phyloP scores from a whole-genome alignment of 1,140 invertebrate genomes.

The Asobara japonica region DNA sequence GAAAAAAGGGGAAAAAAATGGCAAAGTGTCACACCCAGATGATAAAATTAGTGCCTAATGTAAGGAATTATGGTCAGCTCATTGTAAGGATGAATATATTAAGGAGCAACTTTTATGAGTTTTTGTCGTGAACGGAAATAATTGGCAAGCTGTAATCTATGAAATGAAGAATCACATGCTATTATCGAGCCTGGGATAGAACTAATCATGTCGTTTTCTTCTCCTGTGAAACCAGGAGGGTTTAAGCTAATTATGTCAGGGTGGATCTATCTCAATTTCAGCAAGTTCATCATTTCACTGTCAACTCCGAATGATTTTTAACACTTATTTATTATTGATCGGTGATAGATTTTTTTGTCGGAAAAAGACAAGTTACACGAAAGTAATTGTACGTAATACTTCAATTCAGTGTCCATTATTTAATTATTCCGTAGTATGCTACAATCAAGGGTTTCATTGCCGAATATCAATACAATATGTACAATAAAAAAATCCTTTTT shows the following conservation, averaged over 20 bases:
- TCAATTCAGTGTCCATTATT: background rate
- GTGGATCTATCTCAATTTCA: too few relatives aligned
- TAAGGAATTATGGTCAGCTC: background rate
- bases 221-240: background rate
- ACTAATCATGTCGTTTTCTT: background rate
- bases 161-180: background rate
- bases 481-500: too few relatives aligned
- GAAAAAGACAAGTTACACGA: background rate
- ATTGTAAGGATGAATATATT: too few relatives aligned
- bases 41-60: too few relatives aligned
- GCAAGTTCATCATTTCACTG: background rate
- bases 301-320: background rate
- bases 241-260: too few relatives aligned
- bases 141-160: background rate
- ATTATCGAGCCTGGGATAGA: too few relatives aligned
- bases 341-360: background rate
- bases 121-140: background rate
- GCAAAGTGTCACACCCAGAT: too few relatives aligned
- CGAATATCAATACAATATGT: too few relatives aligned
- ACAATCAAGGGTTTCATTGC: too few relatives aligned
- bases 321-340: background rate
- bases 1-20: too few relatives aligned
- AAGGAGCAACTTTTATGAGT: too few relatives aligned
- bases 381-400: background rate
- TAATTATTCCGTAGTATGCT: too few relatives aligned